A percentile compares a stretch with the other conserved stretches of the same genome.
Evolutionary conservation across 2,797 vertebrate species (phyloP).

Genomic region (Microctenopoma stevenorrisi): DNA sequence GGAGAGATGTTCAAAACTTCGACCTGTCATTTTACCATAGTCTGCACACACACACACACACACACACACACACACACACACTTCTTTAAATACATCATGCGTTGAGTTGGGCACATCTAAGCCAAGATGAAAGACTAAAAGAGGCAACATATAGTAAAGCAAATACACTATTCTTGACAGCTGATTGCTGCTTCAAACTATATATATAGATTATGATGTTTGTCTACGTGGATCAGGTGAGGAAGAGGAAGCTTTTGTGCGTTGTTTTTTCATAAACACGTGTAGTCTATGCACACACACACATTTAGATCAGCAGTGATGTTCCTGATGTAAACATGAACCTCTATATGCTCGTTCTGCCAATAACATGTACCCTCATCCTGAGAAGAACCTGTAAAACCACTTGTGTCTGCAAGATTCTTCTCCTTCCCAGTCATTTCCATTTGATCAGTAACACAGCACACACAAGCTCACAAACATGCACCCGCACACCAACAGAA

Average conservation of each 20-base stretch:
- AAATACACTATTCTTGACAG: constrained; percentile 4
- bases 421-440: constrained; percentile 34
- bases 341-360: constrained; percentile 45
- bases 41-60: not conserved
- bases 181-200: not conserved
- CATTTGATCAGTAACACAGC: constrained; percentile 35
- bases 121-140: constrained; percentile 15
- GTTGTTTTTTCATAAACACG: constrained; percentile 14
- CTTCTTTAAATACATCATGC: not conserved
- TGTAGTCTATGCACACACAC: not conserved
- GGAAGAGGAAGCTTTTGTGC: constrained; percentile 33
- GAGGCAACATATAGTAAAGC: too few species aligned
- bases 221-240: constrained; percentile 30
- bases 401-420: constrained; percentile 51
- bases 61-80: not conserved
- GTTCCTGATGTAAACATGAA: constrained; percentile 64
- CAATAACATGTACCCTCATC: constrained; percentile 64
- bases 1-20: not conserved
- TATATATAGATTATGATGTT: constrained; percentile 12
- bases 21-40: constrained; percentile 34
- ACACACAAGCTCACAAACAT: constrained; percentile 18
- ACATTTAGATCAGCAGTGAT: constrained; percentile 33
- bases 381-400: constrained; percentile 66
- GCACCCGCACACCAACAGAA: constrained; percentile 11
- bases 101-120: constrained; percentile 5